phyloP scores from a whole-genome alignment of 1,140 invertebrate species.

The Rhynchophorus ferrugineus region DNA sequence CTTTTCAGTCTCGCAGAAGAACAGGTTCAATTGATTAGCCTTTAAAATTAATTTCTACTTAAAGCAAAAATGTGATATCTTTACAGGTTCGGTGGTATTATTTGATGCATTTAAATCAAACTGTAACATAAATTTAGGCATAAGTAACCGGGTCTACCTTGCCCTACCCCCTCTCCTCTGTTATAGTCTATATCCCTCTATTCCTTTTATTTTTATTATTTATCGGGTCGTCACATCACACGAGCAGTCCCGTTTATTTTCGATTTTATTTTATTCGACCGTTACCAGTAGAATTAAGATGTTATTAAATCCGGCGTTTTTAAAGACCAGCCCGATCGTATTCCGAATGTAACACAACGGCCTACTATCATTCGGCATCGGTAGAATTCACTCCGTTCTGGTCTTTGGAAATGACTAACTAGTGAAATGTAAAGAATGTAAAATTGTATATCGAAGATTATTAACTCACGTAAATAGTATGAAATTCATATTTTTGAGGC shows the following conservation, averaged over 20 bases:
- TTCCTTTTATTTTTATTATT: conserved; percentile 22
- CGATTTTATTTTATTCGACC: conserved; percentile 3
- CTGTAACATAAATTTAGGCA: too few relatives aligned
- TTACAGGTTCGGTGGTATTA: too few relatives aligned
- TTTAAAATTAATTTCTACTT: too few relatives aligned
- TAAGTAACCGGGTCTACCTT: too few relatives aligned
- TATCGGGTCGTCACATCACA: conserved; percentile 35
- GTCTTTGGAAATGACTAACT: too few relatives aligned
- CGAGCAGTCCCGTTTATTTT: conserved; percentile 33
- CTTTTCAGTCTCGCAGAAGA: too few relatives aligned
- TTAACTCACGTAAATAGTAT: conserved; percentile 14
- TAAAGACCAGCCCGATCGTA: neutral
- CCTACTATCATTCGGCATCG: too few relatives aligned
- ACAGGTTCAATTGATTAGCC: too few relatives aligned
- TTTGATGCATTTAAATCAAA: too few relatives aligned
- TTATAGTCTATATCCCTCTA: conserved; percentile 36
- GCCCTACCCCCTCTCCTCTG: neutral
- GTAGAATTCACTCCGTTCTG: too few relatives aligned
- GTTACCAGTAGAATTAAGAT: neutral
- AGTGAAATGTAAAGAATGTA: conserved; percentile 10
- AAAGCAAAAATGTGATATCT: too few relatives aligned
- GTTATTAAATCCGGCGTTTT: neutral
- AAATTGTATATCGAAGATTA: conserved; percentile 1
- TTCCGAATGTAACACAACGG: too few relatives aligned
- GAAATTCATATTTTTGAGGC: conserved; percentile 25